A percentile compares a stretch with the other conserved stretches of the same genome.
Evolutionary conservation across 2,797 vertebrate genomes (phyloP).

Genomic region (Melanotaenia boesemani): DNA sequence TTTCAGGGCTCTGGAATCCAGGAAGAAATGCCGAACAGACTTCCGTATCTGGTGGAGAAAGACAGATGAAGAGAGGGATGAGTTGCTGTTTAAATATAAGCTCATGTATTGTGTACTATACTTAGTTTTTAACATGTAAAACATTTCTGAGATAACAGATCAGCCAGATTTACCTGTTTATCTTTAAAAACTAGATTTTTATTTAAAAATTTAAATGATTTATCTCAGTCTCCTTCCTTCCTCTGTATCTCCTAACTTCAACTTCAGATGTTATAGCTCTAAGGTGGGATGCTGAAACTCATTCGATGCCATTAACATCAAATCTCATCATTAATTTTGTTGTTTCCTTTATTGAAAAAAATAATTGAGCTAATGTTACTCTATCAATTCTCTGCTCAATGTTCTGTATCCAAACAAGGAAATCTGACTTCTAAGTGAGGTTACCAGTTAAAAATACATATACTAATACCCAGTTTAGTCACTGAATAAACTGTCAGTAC

Average conservation of each 20-base stretch:
- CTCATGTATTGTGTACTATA: not conserved
- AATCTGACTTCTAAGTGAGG: not conserved
- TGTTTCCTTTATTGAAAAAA: not conserved
- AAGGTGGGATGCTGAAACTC: not conserved
- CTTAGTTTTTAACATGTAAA: not conserved
- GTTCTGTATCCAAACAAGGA: not conserved
- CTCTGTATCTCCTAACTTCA: not conserved
- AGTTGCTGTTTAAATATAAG: not conserved
- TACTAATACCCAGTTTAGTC: not conserved
- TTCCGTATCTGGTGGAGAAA: constrained; percentile 85
- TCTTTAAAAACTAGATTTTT: not conserved
- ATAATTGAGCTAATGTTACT: not conserved
- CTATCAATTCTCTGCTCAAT: not conserved
- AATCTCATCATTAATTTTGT: not conserved
- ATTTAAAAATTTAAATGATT: not conserved
- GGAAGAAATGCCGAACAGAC: constrained; percentile 87
- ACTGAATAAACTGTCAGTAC: too few species aligned
- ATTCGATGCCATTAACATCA: not conserved
- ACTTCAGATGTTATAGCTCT: not conserved
- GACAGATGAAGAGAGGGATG: not conserved
- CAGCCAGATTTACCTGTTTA: not conserved
- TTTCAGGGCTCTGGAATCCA: constrained; percentile 83
- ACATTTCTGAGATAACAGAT: not conserved
- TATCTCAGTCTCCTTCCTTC: not conserved
- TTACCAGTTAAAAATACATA: too few species aligned